Evolutionary conservation across 2,797 vertebrate species (phyloP).

Genomic region (Myotis findleyi): DNA sequence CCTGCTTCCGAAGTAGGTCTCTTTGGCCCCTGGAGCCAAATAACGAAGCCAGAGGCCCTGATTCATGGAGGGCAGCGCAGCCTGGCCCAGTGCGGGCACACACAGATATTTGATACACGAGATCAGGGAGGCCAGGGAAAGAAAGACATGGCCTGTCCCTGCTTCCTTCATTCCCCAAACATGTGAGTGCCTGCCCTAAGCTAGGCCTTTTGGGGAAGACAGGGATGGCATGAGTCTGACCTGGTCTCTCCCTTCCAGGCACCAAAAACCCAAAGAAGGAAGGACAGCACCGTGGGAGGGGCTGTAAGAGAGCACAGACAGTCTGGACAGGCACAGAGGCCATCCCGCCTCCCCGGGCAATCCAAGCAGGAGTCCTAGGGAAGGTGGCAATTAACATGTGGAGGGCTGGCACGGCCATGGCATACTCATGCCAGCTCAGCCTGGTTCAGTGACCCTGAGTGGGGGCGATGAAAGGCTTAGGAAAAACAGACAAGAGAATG

Average conservation of each 20-base stretch:
- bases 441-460: too few relatives aligned
- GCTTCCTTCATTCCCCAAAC: not conserved
- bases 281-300: not conserved
- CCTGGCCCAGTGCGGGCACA: not conserved
- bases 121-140: not conserved
- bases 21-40: not conserved
- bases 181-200: not conserved
- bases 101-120: not conserved
- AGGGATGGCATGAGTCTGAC: not conserved
- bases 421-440: too few relatives aligned
- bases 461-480: too few relatives aligned
- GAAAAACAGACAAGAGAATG: too few relatives aligned
- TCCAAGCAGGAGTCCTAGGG: not conserved
- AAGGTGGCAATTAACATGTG: not conserved
- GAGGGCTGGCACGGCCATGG: too few relatives aligned
- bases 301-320: rapidly evolving
- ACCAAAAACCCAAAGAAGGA: not conserved
- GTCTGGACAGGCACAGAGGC: not conserved
- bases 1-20: not conserved
- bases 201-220: not conserved
- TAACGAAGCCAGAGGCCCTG: not conserved
- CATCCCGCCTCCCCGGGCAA: not conserved
- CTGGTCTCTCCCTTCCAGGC: not conserved
- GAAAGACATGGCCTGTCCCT: not conserved
- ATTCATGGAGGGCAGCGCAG: not conserved